Evolutionary conservation across 1,140 invertebrate genomes (phyloP), one percentile per base, ranked within the genome.

Genomic region (Hypothenemus hampei): DNA sequence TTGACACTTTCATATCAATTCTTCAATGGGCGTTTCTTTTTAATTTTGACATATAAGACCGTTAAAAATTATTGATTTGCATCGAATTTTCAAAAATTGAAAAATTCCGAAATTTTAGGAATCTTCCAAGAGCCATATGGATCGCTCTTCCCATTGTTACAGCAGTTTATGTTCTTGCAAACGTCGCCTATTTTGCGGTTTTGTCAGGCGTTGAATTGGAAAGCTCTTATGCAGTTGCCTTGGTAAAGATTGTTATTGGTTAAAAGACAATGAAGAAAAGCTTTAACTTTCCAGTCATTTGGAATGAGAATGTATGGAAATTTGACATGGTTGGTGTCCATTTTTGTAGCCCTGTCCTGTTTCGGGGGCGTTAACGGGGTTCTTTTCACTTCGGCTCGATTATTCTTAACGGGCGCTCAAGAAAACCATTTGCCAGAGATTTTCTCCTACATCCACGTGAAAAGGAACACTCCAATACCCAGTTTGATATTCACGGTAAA

Each of bases 281-380:
- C n/a, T n/a, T n/a, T n/a, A n/a, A n/a, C n/a, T 26, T 75, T 76
- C 8, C 68, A 85, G 79, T 80, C 81, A 21, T 93, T 94, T 73
- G 88, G 89, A 2, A 78, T 86, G 56, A 81, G 82, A 41, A 76
- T 91, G 45, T 92, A 91, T 66, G 85, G 87, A 3, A 67, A 74
- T 0, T 73, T 91, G 65, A 81, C 81, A 51, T 93, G 89, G 82
- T 73, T 85, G 49, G 91, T 95, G 61, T 90, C 92, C 1, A 78
- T 94, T 16, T 93, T 93, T 70, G 92, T 96, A 10, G 89, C 92
- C 0, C 73, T 95, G 24, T 85, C 83, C 10, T 84, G 82, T 0
- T 86, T 87, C 65, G 92, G 92, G 15, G 90, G 90, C 11, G 90
- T 94, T 0, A 96, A 96, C 69, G 92, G 93, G 11, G 89, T 93